phyloP scores from a whole-genome alignment of 2,888 invertebrate genomes.

The Campoplex nolae region DNA sequence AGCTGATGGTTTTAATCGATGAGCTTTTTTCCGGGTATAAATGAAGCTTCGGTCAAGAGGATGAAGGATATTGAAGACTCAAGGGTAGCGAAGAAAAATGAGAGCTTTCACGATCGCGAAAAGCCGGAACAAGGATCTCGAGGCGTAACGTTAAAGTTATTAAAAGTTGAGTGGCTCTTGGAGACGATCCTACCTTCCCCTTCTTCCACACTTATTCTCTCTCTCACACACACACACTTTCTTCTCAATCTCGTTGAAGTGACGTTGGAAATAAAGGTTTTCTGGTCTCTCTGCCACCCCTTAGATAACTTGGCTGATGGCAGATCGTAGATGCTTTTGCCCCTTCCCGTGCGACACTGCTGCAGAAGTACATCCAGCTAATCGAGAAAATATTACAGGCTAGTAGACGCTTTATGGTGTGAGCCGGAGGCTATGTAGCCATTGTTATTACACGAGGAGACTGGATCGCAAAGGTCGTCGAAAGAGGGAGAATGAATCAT shows the following conservation, averaged over 20 bases:
- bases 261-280: conserved; percentile 54
- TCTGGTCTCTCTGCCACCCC: conserved; percentile 31
- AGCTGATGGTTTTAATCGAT: conserved; percentile 46
- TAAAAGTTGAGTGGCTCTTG: conserved; percentile 67
- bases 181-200: conserved; percentile 50
- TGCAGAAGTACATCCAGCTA: conserved; percentile 61
- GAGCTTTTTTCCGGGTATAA: conserved; percentile 45
- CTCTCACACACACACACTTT: neutral
- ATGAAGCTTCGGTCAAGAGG: conserved; percentile 15
- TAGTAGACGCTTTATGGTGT: conserved; percentile 57
- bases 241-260: conserved; percentile 21
- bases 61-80: conserved; percentile 57
- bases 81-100: conserved; percentile 54
- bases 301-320: conserved; percentile 30
- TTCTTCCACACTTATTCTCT: neutral
- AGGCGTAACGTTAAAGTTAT: conserved; percentile 67
- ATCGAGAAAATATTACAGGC: conserved; percentile 69
- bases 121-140: conserved; percentile 57
- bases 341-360: neutral
- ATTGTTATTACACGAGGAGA: conserved; percentile 60
- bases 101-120: conserved; percentile 40
- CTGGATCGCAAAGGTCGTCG: conserved; percentile 22
- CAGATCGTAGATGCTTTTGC: conserved; percentile 19
- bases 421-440: conserved; percentile 47
- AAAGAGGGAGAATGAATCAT: neutral